Conservation (phyloP, 2,113 vertebrate species). For the Anhinga rufa region DNA sequence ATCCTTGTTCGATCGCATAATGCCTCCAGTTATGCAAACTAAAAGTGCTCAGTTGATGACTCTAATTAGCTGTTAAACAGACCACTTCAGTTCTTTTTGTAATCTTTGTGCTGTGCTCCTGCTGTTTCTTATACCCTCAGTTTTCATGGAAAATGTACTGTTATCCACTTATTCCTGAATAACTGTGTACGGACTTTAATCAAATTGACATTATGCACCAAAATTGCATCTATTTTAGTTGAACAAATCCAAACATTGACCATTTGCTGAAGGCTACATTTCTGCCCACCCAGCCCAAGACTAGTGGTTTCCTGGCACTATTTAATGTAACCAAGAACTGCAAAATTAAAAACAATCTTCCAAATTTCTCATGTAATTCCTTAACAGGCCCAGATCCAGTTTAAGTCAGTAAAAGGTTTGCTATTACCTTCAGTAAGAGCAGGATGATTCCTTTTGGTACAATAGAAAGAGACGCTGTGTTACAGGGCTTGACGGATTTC, state of each 20-base stretch:
- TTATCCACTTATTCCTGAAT: not conserved
- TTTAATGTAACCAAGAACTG: not conserved
- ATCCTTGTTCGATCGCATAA: not conserved
- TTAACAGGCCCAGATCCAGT: not conserved
- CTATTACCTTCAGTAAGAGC: not conserved
- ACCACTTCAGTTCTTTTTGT: constrained; percentile 19
- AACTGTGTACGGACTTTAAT: not conserved
- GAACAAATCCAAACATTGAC: not conserved
- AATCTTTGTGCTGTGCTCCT: constrained; percentile 4
- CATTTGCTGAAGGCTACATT: not conserved
- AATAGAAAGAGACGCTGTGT: not conserved
- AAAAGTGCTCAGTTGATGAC: constrained; percentile 20
- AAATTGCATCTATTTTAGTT: not conserved
- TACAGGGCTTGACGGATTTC: not conserved
- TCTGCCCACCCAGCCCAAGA: not conserved
- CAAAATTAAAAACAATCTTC: not conserved
- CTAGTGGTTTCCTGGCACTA: not conserved
- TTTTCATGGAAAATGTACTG: not conserved
- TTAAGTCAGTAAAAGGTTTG: not conserved
- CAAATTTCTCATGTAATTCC: not conserved
- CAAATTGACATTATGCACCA: not conserved
- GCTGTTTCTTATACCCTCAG: not conserved
- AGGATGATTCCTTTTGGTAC: not conserved
- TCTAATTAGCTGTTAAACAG: constrained; percentile 49
- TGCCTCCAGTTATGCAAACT: constrained; percentile 9